Evolutionary conservation across 35 echinoderm and acorn worm species (phyloP), one percentile per base, ranked within the genome.

Genomic region (Diadema setosum): DNA sequence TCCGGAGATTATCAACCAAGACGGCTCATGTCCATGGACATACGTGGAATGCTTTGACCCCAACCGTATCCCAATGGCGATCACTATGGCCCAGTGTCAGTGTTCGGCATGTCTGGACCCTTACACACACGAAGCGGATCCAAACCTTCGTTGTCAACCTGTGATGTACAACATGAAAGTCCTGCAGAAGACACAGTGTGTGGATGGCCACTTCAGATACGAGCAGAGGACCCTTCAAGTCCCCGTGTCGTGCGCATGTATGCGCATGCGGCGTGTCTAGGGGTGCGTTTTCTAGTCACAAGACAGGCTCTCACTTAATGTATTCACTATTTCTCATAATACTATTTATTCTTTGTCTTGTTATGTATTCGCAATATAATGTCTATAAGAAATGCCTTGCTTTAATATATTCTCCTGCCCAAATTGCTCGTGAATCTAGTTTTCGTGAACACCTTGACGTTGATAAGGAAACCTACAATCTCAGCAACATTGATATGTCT

Each of bases 61-160:
- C 73, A 41, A 78, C 40, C 73, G 73, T 24, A 78, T 78, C 73
- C 73, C 73, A n/a, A 44, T 78, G 73, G 9, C 33, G 18, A 78
- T 78, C 73, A 42, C 26, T 41, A 78, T 78, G 73, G 73, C 73
- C 2, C 73, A 78, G 73, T 78, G 73, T 78, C 73, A 78, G 24
- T 78, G 73, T 44, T 78, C 73, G 9, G 33, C 33, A 7, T 78
- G 73, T 78, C 17, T 78, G 17, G 73, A 78, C 25, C 73, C 73
- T 39, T 78, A 78, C 73, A 42, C 35, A 12, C 33, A 44, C 7
- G 2, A 43, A 9, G 35, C 73, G 24, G 73, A 78, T 44, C 73
- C 73, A 17, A 78, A 44, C 40, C 40, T 78, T 3, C 14, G 73
- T 11, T 78, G 73, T 25, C 73, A 78, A 78, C 39, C 73, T 8